phyloP scores from a whole-genome alignment of 2,888 invertebrate species.

The Opisthograptis luteolata region DNA sequence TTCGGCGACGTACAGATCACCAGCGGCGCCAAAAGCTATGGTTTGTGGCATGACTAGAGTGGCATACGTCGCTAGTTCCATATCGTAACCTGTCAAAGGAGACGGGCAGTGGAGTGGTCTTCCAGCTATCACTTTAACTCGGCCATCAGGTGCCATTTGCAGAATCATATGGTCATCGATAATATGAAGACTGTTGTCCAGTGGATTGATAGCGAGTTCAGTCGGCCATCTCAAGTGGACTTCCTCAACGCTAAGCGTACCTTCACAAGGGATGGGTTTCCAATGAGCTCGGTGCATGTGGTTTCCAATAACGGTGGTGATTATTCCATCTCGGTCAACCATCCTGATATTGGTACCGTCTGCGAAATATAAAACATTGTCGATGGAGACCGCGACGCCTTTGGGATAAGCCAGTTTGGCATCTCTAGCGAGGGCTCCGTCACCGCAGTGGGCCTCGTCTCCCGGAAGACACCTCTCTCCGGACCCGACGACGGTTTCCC shows the following conservation, averaged over 20 bases:
- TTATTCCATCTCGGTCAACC: conserved; percentile 96
- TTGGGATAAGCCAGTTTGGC: conserved; percentile 98
- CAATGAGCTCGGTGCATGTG: conserved; percentile 97
- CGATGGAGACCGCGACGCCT: conserved; percentile 96
- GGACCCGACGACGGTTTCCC: conserved; percentile 97
- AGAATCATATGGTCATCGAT: conserved; percentile 98
- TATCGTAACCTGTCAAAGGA: conserved; percentile 90
- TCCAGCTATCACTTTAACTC: conserved; percentile 96
- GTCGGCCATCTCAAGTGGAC: conserved; percentile 98
- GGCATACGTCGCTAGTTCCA: conserved; percentile 95
- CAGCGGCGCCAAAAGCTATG: conserved; percentile 96
- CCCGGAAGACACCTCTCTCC: conserved; percentile 97
- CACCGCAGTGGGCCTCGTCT: conserved; percentile 97
- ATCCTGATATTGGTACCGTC: conserved; percentile 97
- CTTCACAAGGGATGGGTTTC: conserved; percentile 97
- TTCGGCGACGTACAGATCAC: conserved; percentile 97
- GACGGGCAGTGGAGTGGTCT: conserved; percentile 96
- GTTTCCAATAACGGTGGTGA: conserved; percentile 95
- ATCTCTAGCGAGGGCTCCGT: conserved; percentile 95
- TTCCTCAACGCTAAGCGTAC: conserved; percentile 95
- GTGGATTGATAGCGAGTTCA: conserved; percentile 95
- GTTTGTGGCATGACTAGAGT: conserved; percentile 97
- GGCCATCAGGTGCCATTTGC: conserved; percentile 94
- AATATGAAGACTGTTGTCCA: conserved; percentile 97
- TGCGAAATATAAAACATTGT: conserved; percentile 96